Evolutionary conservation across 2,888 invertebrate genomes (phyloP).

Genomic region (Oeneis ivallda): DNA sequence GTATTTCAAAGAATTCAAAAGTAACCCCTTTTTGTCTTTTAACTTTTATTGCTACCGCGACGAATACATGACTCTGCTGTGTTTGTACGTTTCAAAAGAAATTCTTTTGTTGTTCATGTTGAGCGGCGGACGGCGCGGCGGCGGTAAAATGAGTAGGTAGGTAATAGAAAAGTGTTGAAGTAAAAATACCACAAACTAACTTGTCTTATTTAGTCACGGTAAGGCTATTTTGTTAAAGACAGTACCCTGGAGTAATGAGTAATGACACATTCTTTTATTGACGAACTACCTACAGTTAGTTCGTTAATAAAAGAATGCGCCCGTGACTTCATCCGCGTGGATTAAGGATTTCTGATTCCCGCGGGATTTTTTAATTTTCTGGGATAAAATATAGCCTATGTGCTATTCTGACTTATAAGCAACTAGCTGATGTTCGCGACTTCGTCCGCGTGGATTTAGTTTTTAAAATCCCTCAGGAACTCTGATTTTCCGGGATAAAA

Average conservation of each 20-base stretch:
- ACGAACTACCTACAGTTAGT: no score
- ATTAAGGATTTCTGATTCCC: no score
- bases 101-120: conserved; percentile 15
- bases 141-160: not conserved
- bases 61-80: conserved; percentile 43
- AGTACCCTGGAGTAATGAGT: not conserved
- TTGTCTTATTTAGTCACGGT: conserved; percentile 20
- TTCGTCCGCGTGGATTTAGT: no score
- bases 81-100: conserved; percentile 9
- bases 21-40: conserved; percentile 57
- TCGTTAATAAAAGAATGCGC: no score
- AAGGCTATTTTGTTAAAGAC: not conserved
- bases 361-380: no score
- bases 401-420: no score
- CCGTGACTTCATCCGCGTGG: no score
- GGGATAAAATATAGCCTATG: no score
- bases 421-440: no score
- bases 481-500: no score
- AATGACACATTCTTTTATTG: conserved; percentile 6
- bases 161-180: not conserved
- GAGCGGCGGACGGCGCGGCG: not conserved
- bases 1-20: conserved; percentile 41
- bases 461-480: no score
- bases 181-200: conserved; percentile 2
- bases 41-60: conserved; percentile 72